Evolutionary conservation across 2,888 invertebrate genomes (phyloP).

Genomic region (Anodontia alba): DNA sequence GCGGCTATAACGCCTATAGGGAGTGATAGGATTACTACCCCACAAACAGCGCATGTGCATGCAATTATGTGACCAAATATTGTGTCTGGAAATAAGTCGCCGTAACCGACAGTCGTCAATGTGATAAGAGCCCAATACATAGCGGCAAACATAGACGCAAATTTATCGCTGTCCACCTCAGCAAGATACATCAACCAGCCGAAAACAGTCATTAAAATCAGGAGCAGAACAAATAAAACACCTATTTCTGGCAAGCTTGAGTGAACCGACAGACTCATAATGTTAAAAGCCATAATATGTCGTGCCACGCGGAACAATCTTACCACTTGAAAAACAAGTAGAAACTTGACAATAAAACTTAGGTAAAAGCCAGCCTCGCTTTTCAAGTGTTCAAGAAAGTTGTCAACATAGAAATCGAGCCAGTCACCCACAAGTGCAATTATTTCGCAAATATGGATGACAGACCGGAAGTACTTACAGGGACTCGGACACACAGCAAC

Average conservation of each 20-base stretch:
- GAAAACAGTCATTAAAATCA: conserved; percentile 31
- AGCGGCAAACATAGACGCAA: conserved; percentile 22
- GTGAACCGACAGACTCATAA: conserved; percentile 22
- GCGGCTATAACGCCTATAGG: conserved; percentile 40
- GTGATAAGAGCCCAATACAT: conserved; percentile 44
- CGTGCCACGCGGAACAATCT: conserved; percentile 24
- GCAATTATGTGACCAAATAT: conserved; percentile 37
- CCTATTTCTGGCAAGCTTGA: conserved; percentile 10
- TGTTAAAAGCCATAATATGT: conserved; percentile 30
- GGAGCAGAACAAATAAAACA: neutral
- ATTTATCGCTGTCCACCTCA: conserved; percentile 6
- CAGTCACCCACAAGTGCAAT: neutral
- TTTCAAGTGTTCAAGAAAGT: neutral
- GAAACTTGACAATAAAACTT: neutral
- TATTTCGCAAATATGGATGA: neutral
- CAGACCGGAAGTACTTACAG: neutral
- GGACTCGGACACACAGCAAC: conserved; percentile 18
- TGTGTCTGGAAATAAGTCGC: conserved; percentile 25
- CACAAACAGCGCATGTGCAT: conserved; percentile 33
- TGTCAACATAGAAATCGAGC: neutral
- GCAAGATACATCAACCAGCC: conserved; percentile 30
- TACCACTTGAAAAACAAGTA: conserved; percentile 7
- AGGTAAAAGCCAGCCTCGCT: neutral
- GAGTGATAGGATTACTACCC: conserved; percentile 29
- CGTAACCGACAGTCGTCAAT: conserved; percentile 40